Conservation (phyloP, 92 coral and sea anemone genomes). For the Phenganax marumi region DNA sequence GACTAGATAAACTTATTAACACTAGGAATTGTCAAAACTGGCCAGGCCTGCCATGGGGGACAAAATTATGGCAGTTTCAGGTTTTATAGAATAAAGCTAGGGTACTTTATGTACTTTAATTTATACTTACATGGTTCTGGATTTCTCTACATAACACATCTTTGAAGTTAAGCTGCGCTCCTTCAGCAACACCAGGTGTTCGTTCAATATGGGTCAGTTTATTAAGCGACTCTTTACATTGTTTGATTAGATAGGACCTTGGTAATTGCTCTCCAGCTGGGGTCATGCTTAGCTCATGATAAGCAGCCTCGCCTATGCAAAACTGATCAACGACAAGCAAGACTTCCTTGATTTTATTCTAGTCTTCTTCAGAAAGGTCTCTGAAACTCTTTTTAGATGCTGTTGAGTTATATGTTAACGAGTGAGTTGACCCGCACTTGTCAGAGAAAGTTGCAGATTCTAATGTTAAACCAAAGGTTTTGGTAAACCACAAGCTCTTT, state of each 20-base stretch:
- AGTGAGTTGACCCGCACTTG: conserved; percentile 6
- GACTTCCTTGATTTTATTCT: conserved; percentile 20
- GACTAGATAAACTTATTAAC: no score
- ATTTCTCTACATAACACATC: not conserved
- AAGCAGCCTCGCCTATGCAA: conserved; percentile 32
- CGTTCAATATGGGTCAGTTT: conserved; percentile 22
- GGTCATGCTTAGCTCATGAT: not conserved
- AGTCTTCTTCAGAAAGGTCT: conserved; percentile 20
- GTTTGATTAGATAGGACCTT: conserved; percentile 23
- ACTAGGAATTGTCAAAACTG: no score
- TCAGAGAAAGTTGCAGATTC: conserved; percentile 26
- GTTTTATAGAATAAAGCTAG: not conserved
- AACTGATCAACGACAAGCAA: conserved; percentile 27
- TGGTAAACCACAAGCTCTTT: not conserved
- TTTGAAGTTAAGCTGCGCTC: not conserved
- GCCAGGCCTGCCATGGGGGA: not conserved
- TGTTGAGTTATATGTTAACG: not conserved
- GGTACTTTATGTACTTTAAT: no score
- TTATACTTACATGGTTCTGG: conserved; percentile 1
- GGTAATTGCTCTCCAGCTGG: conserved; percentile 25
- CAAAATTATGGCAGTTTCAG: not conserved
- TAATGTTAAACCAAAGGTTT: not conserved
- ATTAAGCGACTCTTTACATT: conserved; percentile 29
- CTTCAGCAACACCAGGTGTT: conserved; percentile 33
- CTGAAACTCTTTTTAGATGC: conserved; percentile 18